Evolutionary conservation across 1,140 invertebrate species (phyloP).

Genomic region (Drosophila grimshawi): DNA sequence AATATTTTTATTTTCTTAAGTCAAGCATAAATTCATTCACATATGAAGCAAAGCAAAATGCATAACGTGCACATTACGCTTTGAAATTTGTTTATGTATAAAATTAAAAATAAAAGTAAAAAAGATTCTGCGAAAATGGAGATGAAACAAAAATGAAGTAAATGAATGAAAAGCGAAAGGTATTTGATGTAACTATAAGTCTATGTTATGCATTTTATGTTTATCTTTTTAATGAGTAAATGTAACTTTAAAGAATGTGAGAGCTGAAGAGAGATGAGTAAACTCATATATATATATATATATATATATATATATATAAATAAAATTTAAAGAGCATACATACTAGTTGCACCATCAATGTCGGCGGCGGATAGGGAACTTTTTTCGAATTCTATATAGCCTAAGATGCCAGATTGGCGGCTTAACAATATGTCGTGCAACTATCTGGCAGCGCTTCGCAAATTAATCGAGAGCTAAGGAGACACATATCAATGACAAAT

Average conservation of each 20-base stretch:
- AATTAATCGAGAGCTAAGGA: too few relatives aligned
- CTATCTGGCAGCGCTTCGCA: background rate
- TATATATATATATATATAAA: constrained; percentile 25
- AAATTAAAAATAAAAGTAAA: constrained; percentile 25
- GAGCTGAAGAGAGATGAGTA: constrained; percentile 29
- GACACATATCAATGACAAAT: too few relatives aligned
- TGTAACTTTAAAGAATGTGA: constrained; percentile 31
- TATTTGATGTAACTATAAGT: constrained; percentile 53
- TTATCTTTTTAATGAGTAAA: constrained; percentile 45
- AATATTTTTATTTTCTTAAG: constrained; percentile 38
- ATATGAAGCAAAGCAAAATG: constrained; percentile 36
- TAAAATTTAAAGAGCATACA: constrained; percentile 41
- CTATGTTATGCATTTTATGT: constrained; percentile 53
- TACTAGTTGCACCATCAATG: background rate
- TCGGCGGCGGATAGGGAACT: background rate
- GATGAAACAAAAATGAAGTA: constrained; percentile 14
- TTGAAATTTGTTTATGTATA: constrained; percentile 49
- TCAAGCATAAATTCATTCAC: constrained; percentile 14
- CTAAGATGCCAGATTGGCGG: background rate
- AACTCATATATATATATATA: constrained; percentile 32
- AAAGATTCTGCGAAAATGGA: constrained; percentile 1
- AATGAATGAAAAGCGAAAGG: constrained; percentile 20
- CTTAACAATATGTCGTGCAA: background rate
- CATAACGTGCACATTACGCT: constrained; percentile 38
- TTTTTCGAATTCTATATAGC: background rate